Evolutionary conservation across 2,888 invertebrate genomes (phyloP), one percentile per base, ranked within the genome.

Genomic region (Malacosoma neustria): DNA sequence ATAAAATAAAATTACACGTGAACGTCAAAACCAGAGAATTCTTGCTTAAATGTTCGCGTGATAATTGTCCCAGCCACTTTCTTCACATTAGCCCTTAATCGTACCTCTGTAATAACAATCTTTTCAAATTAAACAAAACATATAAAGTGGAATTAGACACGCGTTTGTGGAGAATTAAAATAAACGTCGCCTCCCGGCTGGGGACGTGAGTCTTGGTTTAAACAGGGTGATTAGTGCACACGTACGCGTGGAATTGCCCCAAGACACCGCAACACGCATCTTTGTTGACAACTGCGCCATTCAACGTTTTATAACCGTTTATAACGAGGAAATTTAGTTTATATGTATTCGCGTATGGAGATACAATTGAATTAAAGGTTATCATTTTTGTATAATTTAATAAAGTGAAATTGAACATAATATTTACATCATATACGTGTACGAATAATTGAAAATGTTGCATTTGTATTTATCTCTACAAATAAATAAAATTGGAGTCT

Each of bases 141-240:
- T 67, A 67, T 67, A 61, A 62, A 49, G 47, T 57, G 62, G 69
- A 76, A 79, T 80, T 72, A 79, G 72, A 70, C 66, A 67, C 64
- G 58, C 75, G 67, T 75, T 80, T 77, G 75, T 63, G 70, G 69
- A 51, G 67, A 71, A 76, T 79, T 75, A 77, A 73, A 79, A 76
- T 68, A 72, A 75, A 77, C 71, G 69, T 64, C 73, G 65, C 56
- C 65, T 61, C 61, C 50, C 54, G 51, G 50, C 39, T 43, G 51
- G 55, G 48, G 52, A 73, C 76, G 80, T 76, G 79, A 68, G 72
- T 57, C 57, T 62, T 60, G 62, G 56, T 65, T 66, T 72, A 74
- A 72, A 74, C 71, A 64, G 66, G 70, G 72, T 72, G 72, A 79
- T 79, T 75, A 79, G 65, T 57, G 57, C 64, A 56, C 74, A 73